Conservation (phyloP, 2,888 invertebrate genomes). For the Scaptomyza reducta region DNA sequence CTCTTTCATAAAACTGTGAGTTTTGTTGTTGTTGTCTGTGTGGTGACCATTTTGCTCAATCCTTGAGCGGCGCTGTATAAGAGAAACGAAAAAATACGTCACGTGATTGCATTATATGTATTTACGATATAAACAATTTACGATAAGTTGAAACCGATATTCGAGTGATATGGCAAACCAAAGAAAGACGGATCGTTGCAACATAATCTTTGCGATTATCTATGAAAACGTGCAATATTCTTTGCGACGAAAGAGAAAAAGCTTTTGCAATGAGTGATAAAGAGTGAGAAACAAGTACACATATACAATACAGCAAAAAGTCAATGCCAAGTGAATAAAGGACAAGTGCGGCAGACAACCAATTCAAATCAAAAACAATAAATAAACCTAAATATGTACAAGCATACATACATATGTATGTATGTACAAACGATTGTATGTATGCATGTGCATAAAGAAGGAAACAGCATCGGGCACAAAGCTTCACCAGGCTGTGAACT, state of each 20-base stretch:
- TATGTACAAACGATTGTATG: conserved; percentile 2
- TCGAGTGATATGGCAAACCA: conserved; percentile 36
- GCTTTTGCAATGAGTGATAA: conserved; percentile 33
- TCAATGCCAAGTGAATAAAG: conserved; percentile 49
- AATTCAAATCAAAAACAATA: conserved; percentile 43
- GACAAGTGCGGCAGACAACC: conserved; percentile 41
- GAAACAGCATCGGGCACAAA: conserved; percentile 37
- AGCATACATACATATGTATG: conserved; percentile 6
- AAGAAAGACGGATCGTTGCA: conserved; percentile 45
- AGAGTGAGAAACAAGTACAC: conserved; percentile 6
- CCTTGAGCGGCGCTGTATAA: conserved; percentile 34
- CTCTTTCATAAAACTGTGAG: conserved; percentile 61
- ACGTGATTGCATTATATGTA: conserved; percentile 16
- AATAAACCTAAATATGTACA: conserved; percentile 30
- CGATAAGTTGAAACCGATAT: conserved; percentile 38
- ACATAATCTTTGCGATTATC: conserved; percentile 40
- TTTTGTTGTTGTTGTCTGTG: conserved; percentile 26
- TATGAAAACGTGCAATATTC: conserved; percentile 51
- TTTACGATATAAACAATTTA: conserved; percentile 6
- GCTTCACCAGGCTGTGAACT: conserved; percentile 38
- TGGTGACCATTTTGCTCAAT: conserved; percentile 65
- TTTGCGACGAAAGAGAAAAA: conserved; percentile 35
- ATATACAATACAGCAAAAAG: conserved; percentile 10
- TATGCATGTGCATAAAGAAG: conserved; percentile 10
- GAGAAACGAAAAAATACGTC: conserved; percentile 11